A percentile compares a stretch with the other conserved stretches of the same genome.
Conservation (phyloP, 2,888 invertebrate species). For the Pseudoips prasinana region DNA sequence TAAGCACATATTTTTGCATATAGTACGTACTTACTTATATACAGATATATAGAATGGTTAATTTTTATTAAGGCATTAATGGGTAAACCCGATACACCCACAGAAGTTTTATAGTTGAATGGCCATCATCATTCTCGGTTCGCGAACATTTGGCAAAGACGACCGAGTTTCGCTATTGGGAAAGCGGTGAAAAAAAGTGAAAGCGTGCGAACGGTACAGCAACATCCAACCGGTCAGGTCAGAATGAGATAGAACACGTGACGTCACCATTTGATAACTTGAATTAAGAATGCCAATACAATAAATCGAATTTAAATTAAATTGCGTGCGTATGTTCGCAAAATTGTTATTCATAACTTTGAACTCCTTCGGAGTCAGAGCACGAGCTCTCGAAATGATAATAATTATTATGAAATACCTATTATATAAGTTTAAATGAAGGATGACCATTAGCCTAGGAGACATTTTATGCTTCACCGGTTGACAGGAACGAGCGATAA, state of each 20-base stretch:
- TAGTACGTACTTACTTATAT: no score
- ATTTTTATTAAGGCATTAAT: no score
- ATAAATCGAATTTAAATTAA: slow-evolving; percentile 15
- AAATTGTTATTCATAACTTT: no score
- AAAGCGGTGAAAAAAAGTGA: slow-evolving; percentile 76
- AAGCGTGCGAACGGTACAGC: slow-evolving; percentile 58
- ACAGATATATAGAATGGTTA: no score
- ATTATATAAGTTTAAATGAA: no score
- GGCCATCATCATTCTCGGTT: slow-evolving; percentile 33
- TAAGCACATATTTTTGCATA: no score
- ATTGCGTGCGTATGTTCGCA: slow-evolving; percentile 7
- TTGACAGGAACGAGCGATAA: no score
- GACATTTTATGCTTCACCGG: no score
- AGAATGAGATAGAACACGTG: slow-evolving; percentile 42
- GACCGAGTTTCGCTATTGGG: slow-evolving; percentile 69
- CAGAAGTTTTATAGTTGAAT: slow-evolving; percentile 30
- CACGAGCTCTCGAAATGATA: no score
- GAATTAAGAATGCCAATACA: slow-evolving; percentile 29
- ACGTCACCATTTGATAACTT: slow-evolving; percentile 41
- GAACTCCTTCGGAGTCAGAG: no score
- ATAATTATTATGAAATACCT: no score
- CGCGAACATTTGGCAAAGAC: slow-evolving; percentile 66
- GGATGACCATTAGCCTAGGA: no score
- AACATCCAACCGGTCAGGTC: slow-evolving; percentile 20
- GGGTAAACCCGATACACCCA: slow-evolving; percentile 27